Base-by-base conservation (phyloP, 2,888 invertebrate genomes). In the Agrotis clavis region DNA sequence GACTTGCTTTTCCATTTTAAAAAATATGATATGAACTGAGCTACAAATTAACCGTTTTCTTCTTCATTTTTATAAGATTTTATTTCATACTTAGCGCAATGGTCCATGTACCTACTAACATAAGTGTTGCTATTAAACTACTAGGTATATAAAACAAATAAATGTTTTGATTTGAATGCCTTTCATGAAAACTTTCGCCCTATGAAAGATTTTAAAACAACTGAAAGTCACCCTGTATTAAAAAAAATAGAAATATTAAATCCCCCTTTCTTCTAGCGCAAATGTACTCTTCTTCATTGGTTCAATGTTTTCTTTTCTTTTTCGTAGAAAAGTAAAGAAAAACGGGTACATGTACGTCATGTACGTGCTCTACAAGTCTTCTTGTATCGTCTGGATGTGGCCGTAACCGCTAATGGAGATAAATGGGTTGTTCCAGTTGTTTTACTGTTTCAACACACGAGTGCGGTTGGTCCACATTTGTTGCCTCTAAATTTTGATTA, bases 331-430 rank as follows among this genome's bases (percentile, higher is more conserved):
- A 56, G 67, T 50, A 62, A 62, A 56, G 25, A 18, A 65, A 71
- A 71, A 50, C 16, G 18, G 16, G 18, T 60, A 35, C 4, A 9
- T 48, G 16, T 50, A 19, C 54, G 11, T 30, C 4, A 9, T 48
- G 16, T 50, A 19, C 54, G 11, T 30, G 65, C 50, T 41, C 59
- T 54, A 77, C 70, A 54, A 60, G 45, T 62, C 16, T 64, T 72
- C 19, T 7, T 67, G 21, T 56, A 21, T 51, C 45, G 53, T 54
- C 14, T 18, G n/a, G 5, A 57, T 45, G 14, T 25, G 35, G 60
- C 60, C 48, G 72, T 67, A 50, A 56, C 63, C 19, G 19, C 57
- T 79, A 82, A 82, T 79, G 79, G 66, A 73, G 82, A 79, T 60
- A 30, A 78, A 82, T 82, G 63, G 60, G 48, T 3, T 41, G 62